Conservation (phyloP, 1,140 invertebrate species). For the Brachystomella parvula region DNA sequence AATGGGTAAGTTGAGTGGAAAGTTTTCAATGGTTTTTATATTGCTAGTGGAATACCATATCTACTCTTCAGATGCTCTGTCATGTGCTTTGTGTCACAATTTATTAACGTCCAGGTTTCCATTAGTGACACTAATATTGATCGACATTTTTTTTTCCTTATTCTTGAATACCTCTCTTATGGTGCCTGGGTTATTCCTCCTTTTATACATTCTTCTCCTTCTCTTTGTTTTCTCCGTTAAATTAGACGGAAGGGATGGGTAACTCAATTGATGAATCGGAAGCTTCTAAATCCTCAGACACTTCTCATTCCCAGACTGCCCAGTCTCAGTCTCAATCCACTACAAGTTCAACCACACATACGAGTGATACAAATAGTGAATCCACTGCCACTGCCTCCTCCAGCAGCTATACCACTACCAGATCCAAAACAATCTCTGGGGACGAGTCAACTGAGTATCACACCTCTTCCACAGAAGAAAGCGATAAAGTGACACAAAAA, state of each 20-base stretch:
- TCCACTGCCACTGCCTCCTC: slow-evolving; percentile 16
- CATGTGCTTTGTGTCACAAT: no score
- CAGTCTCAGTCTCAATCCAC: slow-evolving; percentile 20
- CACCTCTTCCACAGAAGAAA: slow-evolving; percentile 18
- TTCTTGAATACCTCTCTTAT: background rate
- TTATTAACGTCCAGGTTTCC: no score
- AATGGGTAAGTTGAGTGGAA: slow-evolving; percentile 55
- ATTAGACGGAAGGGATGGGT: slow-evolving; percentile 28
- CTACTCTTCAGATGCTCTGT: no score
- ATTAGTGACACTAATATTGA: no score
- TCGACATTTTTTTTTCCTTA: background rate
- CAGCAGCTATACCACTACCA: slow-evolving; percentile 17
- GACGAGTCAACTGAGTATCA: slow-evolving; percentile 19
- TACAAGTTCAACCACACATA: slow-evolving; percentile 16
- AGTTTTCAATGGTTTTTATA: no score
- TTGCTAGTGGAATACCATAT: no score
- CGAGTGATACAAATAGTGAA: slow-evolving; percentile 19
- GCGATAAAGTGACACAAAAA: slow-evolving; percentile 15
- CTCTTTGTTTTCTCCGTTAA: background rate
- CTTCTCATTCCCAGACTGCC: slow-evolving; percentile 24
- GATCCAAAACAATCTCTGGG: slow-evolving; percentile 11
- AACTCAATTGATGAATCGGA: slow-evolving; percentile 31
- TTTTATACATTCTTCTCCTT: background rate
- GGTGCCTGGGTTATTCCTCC: background rate
- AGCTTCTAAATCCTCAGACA: slow-evolving; percentile 29